Conservation (phyloP, 2,888 invertebrate species). For the Polylopha cassiicola region DNA sequence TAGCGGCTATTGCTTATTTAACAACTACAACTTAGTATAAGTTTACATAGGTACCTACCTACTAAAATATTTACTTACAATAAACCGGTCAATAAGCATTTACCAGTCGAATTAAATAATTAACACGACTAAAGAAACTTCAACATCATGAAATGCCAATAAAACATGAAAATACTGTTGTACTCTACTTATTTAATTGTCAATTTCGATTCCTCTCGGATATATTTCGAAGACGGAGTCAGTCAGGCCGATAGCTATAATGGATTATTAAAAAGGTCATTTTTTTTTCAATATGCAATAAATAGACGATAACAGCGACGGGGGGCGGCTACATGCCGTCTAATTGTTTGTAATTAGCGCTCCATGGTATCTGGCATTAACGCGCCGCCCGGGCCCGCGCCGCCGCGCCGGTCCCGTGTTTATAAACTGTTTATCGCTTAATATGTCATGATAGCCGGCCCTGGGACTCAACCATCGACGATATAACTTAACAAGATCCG, state of each 20-base stretch:
- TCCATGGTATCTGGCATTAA: constrained; percentile 37
- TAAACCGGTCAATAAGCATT: too few relatives aligned
- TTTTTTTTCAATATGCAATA: constrained; percentile 68
- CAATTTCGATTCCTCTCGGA: constrained; percentile 7
- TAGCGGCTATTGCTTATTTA: too few relatives aligned
- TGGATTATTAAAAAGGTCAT: constrained; percentile 39
- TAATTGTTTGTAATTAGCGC: constrained; percentile 70
- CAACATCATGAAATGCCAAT: too few relatives aligned
- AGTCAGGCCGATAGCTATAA: constrained; percentile 39
- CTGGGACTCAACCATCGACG: too few relatives aligned
- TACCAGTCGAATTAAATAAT: too few relatives aligned
- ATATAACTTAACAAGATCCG: constrained; percentile 25
- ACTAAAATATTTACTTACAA: too few relatives aligned
- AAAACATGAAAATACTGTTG: too few relatives aligned
- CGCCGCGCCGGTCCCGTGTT: constrained; percentile 37
- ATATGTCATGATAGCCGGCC: constrained; percentile 53
- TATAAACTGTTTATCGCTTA: constrained; percentile 72
- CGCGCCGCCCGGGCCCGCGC: constrained; percentile 26
- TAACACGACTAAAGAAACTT: too few relatives aligned
- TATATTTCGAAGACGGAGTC: constrained; percentile 27
- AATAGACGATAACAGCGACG: constrained; percentile 51
- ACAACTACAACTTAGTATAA: too few relatives aligned
- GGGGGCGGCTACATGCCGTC: constrained; percentile 51
- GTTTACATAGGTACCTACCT: too few relatives aligned
- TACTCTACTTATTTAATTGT: background rate